Conservation (phyloP, 64 coral and sea anemone genomes). For the Actinia equina region DNA sequence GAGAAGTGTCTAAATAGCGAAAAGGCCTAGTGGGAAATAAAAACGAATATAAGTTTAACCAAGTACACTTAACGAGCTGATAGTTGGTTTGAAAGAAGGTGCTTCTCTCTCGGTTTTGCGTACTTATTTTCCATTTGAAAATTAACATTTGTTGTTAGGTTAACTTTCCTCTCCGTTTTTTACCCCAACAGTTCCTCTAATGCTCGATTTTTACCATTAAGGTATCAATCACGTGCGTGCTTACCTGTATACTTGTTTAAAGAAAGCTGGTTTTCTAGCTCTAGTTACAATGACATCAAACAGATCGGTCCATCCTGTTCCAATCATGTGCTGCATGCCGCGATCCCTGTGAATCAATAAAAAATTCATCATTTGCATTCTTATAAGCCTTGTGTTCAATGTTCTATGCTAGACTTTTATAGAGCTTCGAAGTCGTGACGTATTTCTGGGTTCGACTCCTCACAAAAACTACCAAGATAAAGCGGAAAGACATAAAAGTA, state of each 20-base stretch:
- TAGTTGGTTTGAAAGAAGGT: no score
- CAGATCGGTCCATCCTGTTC: constrained; percentile 76
- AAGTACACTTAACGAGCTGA: no score
- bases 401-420: no score
- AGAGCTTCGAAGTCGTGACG: no score
- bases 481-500: no score
- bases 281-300: constrained; percentile 91
- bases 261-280: constrained; percentile 92
- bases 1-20: constrained; percentile 67
- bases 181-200: neutral
- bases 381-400: neutral
- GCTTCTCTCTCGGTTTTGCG: no score
- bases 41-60: neutral
- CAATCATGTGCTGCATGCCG: constrained; percentile 93
- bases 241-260: constrained; percentile 67
- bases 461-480: no score
- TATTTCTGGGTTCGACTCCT: no score
- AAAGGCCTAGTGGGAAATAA: constrained; percentile 63
- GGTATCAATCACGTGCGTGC: neutral
- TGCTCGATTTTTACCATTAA: no score
- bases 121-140: no score
- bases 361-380: no score
- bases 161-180: neutral
- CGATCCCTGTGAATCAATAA: constrained; percentile 37
- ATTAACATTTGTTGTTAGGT: no score